Base-by-base conservation (phyloP, 2,797 vertebrate species). In the Parotocinclus haroldoi region DNA sequence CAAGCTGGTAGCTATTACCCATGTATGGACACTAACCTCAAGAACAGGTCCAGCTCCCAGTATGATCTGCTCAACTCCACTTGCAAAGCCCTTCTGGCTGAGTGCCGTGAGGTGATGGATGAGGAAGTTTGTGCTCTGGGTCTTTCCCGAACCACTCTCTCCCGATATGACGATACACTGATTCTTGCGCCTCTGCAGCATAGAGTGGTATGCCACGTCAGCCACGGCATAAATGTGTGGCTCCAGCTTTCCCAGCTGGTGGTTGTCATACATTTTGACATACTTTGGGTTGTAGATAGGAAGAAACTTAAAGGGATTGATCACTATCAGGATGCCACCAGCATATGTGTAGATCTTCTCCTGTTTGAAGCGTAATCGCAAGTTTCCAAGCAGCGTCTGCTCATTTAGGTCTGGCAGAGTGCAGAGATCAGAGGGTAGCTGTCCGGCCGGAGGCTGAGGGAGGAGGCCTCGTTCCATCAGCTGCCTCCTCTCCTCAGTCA, bases 251-350 rank as follows among this genome's bases (percentile, higher is more conserved):
- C 97, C 96, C 84, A 99, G 87, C 10, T 93, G 89, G 75, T 98
- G 95, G 83, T 99, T 98, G 75, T 99, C 96, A 0, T 98, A 99
- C 94, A 99, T 94, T 85, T 99, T 98, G 75, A 99, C 97, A 75
- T 98, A 98, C 78, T 98, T 99, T 50, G 97, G 97, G 81, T 99
- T 99, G 87, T 99, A 99, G 85, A 99, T 96, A 82, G 97, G 97
- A 75, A 99, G 93, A 83, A 99, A 99, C 79, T 96, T 95, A 82
- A 99, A 92, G 4, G 97, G 97, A 68, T 99, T 99, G 74, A 99
- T 94, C 78, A 95, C 96, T 0, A 98, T 97, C 72, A 99, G 92
- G 84, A 99, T 99, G 83, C 92, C 97, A 56, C 96, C 95, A 0
- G 98, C 94, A 0, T 98, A 98, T 0, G 97, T 99, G 87, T 99